Percentiles rank a stretch among this genome's conserved stretches.
Evolutionary conservation across 2,113 vertebrate genomes (phyloP).

Genomic region (Solea solea): DNA sequence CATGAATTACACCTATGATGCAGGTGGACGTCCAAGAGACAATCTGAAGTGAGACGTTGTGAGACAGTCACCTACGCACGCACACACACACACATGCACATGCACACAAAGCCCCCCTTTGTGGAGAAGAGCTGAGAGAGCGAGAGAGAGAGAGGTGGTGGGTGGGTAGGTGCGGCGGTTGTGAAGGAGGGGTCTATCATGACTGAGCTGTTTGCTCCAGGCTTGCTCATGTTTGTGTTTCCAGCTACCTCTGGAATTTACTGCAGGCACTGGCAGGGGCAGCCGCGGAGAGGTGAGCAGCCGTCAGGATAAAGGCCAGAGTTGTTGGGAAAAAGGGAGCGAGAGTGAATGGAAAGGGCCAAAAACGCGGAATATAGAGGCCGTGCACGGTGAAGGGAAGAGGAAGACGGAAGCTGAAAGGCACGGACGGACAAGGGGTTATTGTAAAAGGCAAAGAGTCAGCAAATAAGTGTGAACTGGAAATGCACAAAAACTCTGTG

Average conservation of each 20-base stretch:
- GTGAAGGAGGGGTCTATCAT: slow-evolving; percentile 39
- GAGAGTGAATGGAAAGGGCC: slow-evolving; percentile 23
- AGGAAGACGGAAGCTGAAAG: slow-evolving; percentile 29
- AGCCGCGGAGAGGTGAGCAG: slow-evolving; percentile 68
- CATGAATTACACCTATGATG: slow-evolving; percentile 50
- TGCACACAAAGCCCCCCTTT: slow-evolving; percentile 66
- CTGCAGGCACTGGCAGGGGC: slow-evolving; percentile 70
- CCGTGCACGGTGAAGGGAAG: slow-evolving; percentile 9
- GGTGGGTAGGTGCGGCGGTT: slow-evolving; percentile 32
- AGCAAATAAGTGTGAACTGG: slow-evolving; percentile 67
- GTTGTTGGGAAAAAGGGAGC: slow-evolving; percentile 62
- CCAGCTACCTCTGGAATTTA: slow-evolving; percentile 83
- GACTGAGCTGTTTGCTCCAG: slow-evolving; percentile 51
- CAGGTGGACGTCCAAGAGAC: slow-evolving; percentile 44
- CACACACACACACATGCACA: slow-evolving; percentile 2
- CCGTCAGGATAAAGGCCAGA: slow-evolving; percentile 70
- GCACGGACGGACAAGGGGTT: slow-evolving; percentile 37
- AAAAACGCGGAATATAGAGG: slow-evolving; percentile 21
- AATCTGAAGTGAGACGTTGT: slow-evolving; percentile 41
- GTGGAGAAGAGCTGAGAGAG: slow-evolving; percentile 44
- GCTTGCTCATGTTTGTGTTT: slow-evolving; percentile 82
- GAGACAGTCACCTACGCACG: slow-evolving; percentile 1
- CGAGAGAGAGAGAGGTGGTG: slow-evolving; percentile 45
- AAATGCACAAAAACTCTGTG: slow-evolving; percentile 61
- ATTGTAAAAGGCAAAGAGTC: slow-evolving; percentile 62